These are phyloP conservation scores for Melieria crassipennis DNA, from an alignment of 2,888 invertebrate species.

Conservation along the genomic window DNA sequence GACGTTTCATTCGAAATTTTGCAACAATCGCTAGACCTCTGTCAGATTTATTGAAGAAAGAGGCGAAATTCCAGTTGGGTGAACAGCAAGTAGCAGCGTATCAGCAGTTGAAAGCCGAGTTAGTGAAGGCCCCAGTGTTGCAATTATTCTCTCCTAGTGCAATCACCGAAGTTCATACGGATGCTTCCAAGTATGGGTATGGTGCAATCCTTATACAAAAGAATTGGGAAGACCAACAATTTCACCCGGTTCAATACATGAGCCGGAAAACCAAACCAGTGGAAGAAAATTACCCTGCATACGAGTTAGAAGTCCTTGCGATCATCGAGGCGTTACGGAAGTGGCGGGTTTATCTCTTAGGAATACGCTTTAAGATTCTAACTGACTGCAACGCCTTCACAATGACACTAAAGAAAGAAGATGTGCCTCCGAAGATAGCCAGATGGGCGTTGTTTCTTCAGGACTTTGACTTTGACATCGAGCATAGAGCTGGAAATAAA, in stretches of 20 bases:
- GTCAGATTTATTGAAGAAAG: constrained; percentile 45
- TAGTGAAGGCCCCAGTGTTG: constrained; percentile 39
- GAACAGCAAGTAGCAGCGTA: constrained; percentile 35
- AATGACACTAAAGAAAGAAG: constrained; percentile 38
- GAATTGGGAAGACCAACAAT: constrained; percentile 30
- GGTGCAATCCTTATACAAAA: constrained; percentile 44
- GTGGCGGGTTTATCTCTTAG: constrained; percentile 42
- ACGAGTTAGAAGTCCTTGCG: constrained; percentile 48
- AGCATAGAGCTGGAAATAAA: no score
- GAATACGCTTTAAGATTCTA: constrained; percentile 38
- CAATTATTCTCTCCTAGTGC: constrained; percentile 38
- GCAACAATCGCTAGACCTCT: constrained; percentile 53
- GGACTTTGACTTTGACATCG: no score
- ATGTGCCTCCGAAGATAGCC: constrained; percentile 38
- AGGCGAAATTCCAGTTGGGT: constrained; percentile 32
- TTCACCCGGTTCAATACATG: constrained; percentile 39
- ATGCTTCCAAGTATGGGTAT: constrained; percentile 42
- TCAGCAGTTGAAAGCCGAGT: constrained; percentile 29
- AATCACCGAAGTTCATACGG: constrained; percentile 43
- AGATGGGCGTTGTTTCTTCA: constrained; percentile 23
- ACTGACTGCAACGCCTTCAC: constrained; percentile 42
- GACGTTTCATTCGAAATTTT: constrained; percentile 21
- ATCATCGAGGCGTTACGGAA: constrained; percentile 46
- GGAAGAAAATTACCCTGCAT: constrained; percentile 42
- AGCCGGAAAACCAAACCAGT: constrained; percentile 36